phyloP scores from a whole-genome alignment of 2,797 vertebrate species.

The Lithobates sylvaticus region DNA sequence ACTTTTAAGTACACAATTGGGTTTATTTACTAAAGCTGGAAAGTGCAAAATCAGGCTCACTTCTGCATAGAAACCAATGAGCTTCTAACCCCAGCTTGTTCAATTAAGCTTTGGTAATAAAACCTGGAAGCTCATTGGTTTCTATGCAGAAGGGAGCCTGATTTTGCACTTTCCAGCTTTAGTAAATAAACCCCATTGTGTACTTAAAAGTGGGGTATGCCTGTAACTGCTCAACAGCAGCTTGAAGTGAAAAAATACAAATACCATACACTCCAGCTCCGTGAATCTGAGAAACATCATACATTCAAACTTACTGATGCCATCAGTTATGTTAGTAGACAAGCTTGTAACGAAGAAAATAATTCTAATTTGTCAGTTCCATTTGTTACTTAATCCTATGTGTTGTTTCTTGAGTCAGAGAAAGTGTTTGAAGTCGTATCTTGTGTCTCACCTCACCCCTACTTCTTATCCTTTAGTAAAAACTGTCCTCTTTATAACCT shows the following conservation, averaged over 20 bases:
- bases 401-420: not conserved
- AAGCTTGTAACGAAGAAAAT: not conserved
- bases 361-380: not conserved
- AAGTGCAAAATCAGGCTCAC: no score
- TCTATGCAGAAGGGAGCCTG: no score
- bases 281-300: not conserved
- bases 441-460: not conserved
- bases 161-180: no score
- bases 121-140: no score
- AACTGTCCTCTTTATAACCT: not conserved
- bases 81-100: no score
- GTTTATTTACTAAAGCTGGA: no score
- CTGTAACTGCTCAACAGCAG: not conserved
- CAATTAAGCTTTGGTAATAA: no score
- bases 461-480: not conserved
- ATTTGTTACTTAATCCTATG: not conserved
- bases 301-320: not conserved
- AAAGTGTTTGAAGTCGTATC: not conserved
- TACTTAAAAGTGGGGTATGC: no score
- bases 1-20: no score
- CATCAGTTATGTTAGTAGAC: not conserved
- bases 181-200: no score
- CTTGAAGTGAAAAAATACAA: not conserved
- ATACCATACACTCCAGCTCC: not conserved
- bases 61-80: no score